Conservation (phyloP, 2,113 vertebrate species). For the Ammodytes marinus region DNA sequence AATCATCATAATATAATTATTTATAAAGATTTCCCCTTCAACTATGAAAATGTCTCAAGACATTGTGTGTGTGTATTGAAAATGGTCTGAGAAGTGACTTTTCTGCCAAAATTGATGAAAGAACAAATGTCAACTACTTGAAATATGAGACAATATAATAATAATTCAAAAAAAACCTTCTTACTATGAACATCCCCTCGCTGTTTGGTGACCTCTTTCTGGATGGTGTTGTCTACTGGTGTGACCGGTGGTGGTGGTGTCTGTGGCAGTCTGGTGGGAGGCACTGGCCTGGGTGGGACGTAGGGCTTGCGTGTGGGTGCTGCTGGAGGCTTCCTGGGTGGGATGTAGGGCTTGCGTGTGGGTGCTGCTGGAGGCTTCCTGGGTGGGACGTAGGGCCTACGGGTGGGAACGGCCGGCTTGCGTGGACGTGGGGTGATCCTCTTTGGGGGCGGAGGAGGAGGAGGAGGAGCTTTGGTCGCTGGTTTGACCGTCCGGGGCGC, state of each 20-base stretch:
- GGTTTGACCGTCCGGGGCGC: slow-evolving; percentile 33
- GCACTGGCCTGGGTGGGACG: slow-evolving; percentile 50
- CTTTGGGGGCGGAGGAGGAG: slow-evolving; percentile 53
- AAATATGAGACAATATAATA: background rate
- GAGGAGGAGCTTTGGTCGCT: slow-evolving; percentile 53
- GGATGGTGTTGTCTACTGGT: slow-evolving; percentile 91
- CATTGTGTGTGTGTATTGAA: background rate
- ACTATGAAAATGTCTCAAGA: background rate
- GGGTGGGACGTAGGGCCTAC: slow-evolving; percentile 70
- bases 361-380: slow-evolving; percentile 58
- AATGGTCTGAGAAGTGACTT: background rate
- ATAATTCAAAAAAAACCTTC: slow-evolving; percentile 45
- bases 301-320: slow-evolving; percentile 67
- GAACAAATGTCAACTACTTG: background rate
- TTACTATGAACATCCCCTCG: slow-evolving; percentile 98
- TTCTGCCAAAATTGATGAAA: too few relatives aligned
- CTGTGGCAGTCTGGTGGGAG: slow-evolving; percentile 58
- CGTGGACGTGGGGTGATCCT: slow-evolving; percentile 62
- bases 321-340: slow-evolving; percentile 55
- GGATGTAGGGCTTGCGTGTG: slow-evolving; percentile 67
- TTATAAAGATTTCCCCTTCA: background rate
- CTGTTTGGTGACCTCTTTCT: slow-evolving; percentile 90
- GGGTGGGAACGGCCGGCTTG: slow-evolving; percentile 61
- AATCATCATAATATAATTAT: background rate
- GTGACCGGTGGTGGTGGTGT: slow-evolving; percentile 65